These are phyloP conservation scores for Rachycentron canadum DNA, from an alignment of 2,797 vertebrate genomes.

Conservation along the genomic window DNA sequence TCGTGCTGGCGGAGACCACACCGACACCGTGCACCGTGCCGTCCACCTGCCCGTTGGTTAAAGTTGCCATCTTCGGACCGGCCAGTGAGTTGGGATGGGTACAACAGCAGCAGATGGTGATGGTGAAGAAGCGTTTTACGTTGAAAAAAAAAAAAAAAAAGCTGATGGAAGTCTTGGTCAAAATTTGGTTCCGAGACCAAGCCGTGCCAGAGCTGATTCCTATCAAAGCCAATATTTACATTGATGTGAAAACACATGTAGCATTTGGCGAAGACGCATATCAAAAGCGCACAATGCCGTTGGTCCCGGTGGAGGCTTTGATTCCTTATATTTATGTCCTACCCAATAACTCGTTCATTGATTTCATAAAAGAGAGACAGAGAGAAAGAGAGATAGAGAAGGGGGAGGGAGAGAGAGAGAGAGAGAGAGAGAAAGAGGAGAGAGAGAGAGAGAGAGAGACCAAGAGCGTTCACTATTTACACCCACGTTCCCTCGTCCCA, in stretches of 20 bases:
- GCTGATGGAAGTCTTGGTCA: conserved; percentile 78
- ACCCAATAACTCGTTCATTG: conserved; percentile 86
- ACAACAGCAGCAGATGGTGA: conserved; percentile 67
- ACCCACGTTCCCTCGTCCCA: conserved; percentile 87
- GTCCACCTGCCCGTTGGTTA: conserved; percentile 99
- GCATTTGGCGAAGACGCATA: conserved; percentile 83
- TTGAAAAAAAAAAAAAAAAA: conserved; percentile 41
- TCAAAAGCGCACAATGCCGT: conserved; percentile 79
- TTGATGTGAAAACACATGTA: conserved; percentile 84
- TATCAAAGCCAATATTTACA: conserved; percentile 85
- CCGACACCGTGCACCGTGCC: conserved; percentile 93
- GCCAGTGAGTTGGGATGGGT: conserved; percentile 79
- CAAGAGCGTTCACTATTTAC: conserved; percentile 86
- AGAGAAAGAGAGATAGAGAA: conserved; percentile 62
- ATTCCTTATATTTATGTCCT: conserved; percentile 84
- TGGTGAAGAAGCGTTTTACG: conserved; percentile 60
- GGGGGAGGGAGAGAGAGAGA: conserved; percentile 46
- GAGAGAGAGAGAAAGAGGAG: conserved; percentile 50
- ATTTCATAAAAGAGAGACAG: conserved; percentile 82
- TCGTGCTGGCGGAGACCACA: conserved; percentile 92
- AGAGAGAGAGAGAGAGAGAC: conserved; percentile 72
- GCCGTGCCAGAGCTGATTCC: conserved; percentile 77
- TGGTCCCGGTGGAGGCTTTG: conserved; percentile 84
- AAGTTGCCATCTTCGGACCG: conserved; percentile 97
- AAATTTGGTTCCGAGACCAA: conserved; percentile 78